phyloP scores from a whole-genome alignment of 2,113 vertebrate species.

The Lanius ludovicianus region DNA sequence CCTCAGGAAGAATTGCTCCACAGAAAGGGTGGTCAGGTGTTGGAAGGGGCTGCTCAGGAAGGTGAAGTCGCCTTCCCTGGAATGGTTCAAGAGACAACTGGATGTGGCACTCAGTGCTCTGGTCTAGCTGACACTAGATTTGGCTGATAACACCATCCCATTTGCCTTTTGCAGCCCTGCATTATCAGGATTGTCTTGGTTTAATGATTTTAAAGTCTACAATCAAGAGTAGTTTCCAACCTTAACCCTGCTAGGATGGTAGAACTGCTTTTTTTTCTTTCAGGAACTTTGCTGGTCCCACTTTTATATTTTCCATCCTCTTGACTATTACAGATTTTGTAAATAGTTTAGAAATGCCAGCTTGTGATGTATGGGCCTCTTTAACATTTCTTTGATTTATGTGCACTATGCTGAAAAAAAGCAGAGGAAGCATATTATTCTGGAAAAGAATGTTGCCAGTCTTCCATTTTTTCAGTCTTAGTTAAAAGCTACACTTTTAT shows the following conservation, averaged over 20 bases:
- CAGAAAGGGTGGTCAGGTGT: background rate
- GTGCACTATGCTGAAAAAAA: conserved; percentile 75
- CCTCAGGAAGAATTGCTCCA: background rate
- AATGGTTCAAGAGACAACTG: background rate
- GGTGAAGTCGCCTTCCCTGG: background rate
- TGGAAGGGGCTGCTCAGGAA: background rate
- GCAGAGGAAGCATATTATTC: conserved; percentile 85
- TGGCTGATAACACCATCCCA: conserved; percentile 19
- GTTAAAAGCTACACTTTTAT: conserved; percentile 76
- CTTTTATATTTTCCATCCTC: conserved; percentile 49
- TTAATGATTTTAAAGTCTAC: conserved; percentile 73
- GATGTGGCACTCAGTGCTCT: background rate
- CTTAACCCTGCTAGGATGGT: conserved; percentile 68
- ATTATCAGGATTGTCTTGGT: conserved; percentile 54
- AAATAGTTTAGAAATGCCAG: conserved; percentile 82
- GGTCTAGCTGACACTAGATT: background rate
- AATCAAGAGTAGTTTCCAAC: conserved; percentile 63
- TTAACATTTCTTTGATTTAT: conserved; percentile 86
- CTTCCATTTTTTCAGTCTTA: conserved; percentile 70
- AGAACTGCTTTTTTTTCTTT: conserved; percentile 34
- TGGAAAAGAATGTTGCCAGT: conserved; percentile 74
- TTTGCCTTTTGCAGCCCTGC: conserved; percentile 53
- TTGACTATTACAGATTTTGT: conserved; percentile 74
- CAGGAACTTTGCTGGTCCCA: conserved; percentile 51
- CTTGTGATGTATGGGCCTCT: conserved; percentile 79